These are phyloP conservation scores for Onychomys torridus DNA, from an alignment of 2,797 vertebrate genomes.

Conservation along the genomic window DNA sequence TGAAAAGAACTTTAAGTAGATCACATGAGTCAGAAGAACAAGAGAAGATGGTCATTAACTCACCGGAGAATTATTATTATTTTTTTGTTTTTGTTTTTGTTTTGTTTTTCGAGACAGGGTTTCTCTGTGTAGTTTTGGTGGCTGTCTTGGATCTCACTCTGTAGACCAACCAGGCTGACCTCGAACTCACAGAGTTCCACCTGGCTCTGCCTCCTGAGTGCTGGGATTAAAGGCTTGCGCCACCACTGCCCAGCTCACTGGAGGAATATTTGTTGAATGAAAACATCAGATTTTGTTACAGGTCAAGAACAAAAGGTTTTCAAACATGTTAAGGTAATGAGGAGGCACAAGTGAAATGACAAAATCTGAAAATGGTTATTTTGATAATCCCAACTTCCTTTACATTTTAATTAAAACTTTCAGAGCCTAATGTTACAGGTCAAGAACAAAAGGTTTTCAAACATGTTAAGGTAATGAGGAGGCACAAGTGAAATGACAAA, in stretches of 20 bases:
- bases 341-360: neutral
- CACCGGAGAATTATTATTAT: neutral
- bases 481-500: neutral
- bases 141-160: too few relatives aligned
- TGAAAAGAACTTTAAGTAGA: neutral
- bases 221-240: too few relatives aligned
- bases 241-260: too few relatives aligned
- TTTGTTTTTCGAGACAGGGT: too few relatives aligned
- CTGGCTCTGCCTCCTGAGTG: too few relatives aligned
- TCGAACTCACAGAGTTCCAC: too few relatives aligned
- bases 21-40: neutral
- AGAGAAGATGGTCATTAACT: neutral
- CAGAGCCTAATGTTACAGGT: too few relatives aligned
- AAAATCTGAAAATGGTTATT: neutral
- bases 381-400: neutral
- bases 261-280: neutral
- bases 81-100: too few relatives aligned
- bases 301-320: neutral
- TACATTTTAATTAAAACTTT: neutral
- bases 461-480: neutral
- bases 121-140: too few relatives aligned
- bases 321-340: neutral
- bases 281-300: neutral
- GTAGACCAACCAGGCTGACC: too few relatives aligned
- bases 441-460: neutral